phyloP scores from a whole-genome alignment of 2,888 invertebrate species.

The Temnothorax ravouxi region DNA sequence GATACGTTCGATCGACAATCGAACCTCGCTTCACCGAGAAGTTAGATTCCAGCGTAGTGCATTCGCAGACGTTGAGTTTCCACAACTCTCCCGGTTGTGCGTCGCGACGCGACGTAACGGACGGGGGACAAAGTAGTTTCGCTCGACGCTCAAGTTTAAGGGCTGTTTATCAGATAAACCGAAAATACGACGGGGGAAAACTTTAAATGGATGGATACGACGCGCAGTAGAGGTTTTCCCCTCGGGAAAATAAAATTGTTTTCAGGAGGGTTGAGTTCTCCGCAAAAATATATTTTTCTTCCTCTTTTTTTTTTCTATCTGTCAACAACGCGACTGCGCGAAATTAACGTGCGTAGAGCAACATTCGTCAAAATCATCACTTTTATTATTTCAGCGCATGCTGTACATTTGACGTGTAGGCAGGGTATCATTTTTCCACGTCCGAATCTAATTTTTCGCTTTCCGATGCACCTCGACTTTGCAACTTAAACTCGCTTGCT shows the following conservation, averaged over 20 bases:
- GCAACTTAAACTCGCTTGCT: not conserved
- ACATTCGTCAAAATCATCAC: not conserved
- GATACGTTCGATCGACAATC: constrained; percentile 25
- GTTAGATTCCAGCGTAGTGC: not conserved
- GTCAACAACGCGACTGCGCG: not conserved
- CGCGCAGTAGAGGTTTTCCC: too few species aligned
- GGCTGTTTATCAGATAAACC: constrained; percentile 41
- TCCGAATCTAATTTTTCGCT: constrained; percentile 17
- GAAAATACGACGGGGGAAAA: constrained; percentile 34
- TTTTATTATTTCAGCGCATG: not conserved
- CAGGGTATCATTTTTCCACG: constrained; percentile 5
- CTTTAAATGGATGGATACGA: constrained; percentile 14
- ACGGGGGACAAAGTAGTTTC: constrained; percentile 21
- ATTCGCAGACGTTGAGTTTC: constrained; percentile 1
- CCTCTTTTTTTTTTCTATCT: not conserved
- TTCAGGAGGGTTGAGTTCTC: not conserved
- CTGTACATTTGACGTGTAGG: not conserved
- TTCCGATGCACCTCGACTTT: not conserved
- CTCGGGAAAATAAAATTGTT: constrained; percentile 21
- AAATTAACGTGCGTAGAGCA: not conserved
- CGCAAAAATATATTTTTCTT: not conserved
- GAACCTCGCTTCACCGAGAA: constrained; percentile 1
- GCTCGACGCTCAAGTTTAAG: constrained; percentile 1
- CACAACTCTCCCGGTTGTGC: not conserved
- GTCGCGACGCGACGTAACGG: constrained; percentile 6